Conservation (phyloP, 2,113 vertebrate species). For the Indicator indicator region DNA sequence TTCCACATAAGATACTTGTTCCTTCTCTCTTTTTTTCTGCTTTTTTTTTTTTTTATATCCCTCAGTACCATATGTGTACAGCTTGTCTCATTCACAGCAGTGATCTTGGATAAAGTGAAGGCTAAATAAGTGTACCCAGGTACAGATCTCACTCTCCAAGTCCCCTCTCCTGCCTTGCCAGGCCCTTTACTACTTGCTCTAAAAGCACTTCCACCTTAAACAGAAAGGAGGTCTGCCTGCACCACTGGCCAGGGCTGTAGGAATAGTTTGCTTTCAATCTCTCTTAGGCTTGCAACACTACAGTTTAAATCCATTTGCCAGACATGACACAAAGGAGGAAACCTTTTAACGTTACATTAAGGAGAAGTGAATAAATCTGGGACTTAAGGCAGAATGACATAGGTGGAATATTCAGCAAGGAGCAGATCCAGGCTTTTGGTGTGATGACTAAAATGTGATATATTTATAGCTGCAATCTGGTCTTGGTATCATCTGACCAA, state of each 20-base stretch:
- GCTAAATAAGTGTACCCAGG: background rate
- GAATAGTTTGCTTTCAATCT: background rate
- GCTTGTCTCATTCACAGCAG: background rate
- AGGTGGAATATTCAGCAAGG: background rate
- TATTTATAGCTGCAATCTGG: conserved; percentile 2
- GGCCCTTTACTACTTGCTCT: background rate
- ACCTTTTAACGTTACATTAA: background rate
- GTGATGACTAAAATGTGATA: background rate
- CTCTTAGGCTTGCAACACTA: background rate
- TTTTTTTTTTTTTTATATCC: background rate
- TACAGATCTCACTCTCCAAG: background rate
- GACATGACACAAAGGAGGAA: background rate
- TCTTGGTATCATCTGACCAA: background rate
- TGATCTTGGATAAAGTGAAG: background rate
- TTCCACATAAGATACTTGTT: background rate
- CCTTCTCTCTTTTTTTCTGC: background rate
- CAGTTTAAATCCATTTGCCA: background rate
- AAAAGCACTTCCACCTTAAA: background rate
- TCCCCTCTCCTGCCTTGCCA: background rate
- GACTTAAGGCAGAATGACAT: background rate
- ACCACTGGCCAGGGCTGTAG: background rate
- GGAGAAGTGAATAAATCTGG: background rate
- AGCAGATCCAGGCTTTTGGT: background rate
- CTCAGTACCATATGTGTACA: background rate
- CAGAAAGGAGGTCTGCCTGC: background rate